Percentiles rank a stretch among this genome's conserved stretches.
Conservation (phyloP, 2,113 vertebrate genomes). For the Myodes glareolus region DNA sequence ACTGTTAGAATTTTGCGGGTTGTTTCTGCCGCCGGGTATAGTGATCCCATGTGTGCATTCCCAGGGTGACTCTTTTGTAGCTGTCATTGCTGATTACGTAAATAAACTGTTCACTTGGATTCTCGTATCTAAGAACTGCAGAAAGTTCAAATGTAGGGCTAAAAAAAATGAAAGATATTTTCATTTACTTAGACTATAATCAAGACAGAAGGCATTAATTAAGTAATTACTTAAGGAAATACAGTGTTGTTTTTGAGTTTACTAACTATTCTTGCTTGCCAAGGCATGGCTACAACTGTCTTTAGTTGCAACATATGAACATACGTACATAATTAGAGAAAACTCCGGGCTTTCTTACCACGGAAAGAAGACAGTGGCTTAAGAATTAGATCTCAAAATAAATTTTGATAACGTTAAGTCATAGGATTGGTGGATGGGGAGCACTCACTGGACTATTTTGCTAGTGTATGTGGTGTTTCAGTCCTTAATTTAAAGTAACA, state of each 20-base stretch:
- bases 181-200: slow-evolving; percentile 59
- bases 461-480: not conserved
- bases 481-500: not conserved
- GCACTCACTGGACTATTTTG: not conserved
- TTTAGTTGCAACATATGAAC: slow-evolving; percentile 51
- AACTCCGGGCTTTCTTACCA: slow-evolving; percentile 37
- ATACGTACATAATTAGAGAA: slow-evolving; percentile 23
- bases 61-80: not conserved
- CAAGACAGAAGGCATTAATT: slow-evolving; percentile 61
- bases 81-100: slow-evolving; percentile 14
- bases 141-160: slow-evolving; percentile 36
- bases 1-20: not conserved
- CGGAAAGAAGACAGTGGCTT: slow-evolving; percentile 32
- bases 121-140: not conserved
- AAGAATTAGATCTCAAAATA: slow-evolving; percentile 28
- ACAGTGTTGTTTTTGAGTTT: slow-evolving; percentile 62
- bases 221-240: slow-evolving; percentile 69
- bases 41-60: not conserved
- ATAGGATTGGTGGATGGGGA: not conserved
- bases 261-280: slow-evolving; percentile 30
- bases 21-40: not conserved
- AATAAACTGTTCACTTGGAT: slow-evolving; percentile 40
- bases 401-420: not conserved
- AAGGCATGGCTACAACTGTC: not conserved
- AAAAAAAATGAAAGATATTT: slow-evolving; percentile 65